These are phyloP conservation scores for Doris montereyensis DNA, from an alignment of 2,888 invertebrate genomes.

Conservation along the genomic window DNA sequence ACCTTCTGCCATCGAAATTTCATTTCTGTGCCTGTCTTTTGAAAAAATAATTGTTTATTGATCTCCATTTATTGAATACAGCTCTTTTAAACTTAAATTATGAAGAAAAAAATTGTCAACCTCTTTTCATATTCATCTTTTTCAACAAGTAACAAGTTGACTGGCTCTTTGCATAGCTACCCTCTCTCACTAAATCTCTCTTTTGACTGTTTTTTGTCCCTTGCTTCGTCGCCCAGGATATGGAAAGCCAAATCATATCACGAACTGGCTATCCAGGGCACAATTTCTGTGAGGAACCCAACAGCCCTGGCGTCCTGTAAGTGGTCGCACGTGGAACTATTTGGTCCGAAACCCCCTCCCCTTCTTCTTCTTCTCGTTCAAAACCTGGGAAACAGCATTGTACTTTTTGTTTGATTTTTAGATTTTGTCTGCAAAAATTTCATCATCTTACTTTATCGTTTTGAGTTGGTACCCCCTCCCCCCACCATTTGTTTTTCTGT, in stretches of 20 bases:
- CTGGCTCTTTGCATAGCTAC: too few relatives aligned
- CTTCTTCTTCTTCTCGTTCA: neutral
- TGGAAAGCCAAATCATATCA: slow-evolving; percentile 34
- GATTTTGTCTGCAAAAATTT: neutral
- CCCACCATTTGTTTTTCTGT: too few relatives aligned
- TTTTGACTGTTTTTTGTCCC: neutral
- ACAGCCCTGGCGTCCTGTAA: slow-evolving; percentile 43
- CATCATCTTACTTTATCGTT: neutral
- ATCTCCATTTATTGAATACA: too few relatives aligned
- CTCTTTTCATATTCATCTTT: too few relatives aligned
- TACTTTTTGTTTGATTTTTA: neutral
- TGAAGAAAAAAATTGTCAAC: too few relatives aligned
- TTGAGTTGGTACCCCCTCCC: too few relatives aligned
- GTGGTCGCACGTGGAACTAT: slow-evolving; percentile 37
- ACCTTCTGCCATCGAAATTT: too few relatives aligned
- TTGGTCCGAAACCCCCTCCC: neutral
- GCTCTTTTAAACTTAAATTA: too few relatives aligned
- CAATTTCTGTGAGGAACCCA: slow-evolving; percentile 41
- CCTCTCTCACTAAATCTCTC: neutral
- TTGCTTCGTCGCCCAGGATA: slow-evolving; percentile 30
- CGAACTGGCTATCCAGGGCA: slow-evolving; percentile 36
- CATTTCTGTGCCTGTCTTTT: too few relatives aligned
- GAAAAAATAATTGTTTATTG: too few relatives aligned
- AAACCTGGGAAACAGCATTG: neutral
- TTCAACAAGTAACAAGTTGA: too few relatives aligned